Conservation (phyloP, 2,797 vertebrate species). For the Adelosebastes latens region DNA sequence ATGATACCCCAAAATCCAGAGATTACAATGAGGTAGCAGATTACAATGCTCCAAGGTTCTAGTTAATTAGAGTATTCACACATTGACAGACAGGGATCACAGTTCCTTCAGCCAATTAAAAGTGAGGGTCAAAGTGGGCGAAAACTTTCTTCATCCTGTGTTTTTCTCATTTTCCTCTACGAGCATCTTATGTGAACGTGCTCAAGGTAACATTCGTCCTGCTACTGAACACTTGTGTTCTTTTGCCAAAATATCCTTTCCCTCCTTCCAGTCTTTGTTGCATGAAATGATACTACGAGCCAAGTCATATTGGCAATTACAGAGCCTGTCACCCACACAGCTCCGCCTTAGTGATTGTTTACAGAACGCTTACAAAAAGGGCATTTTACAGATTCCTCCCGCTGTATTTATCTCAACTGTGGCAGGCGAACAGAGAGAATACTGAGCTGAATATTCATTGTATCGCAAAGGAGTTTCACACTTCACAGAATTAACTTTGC, state of each 20-base stretch:
- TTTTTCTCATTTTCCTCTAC: neutral
- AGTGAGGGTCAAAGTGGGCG: slow-evolving; percentile 42
- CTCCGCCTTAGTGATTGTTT: slow-evolving; percentile 44
- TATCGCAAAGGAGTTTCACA: slow-evolving; percentile 38
- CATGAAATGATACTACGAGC: slow-evolving; percentile 37
- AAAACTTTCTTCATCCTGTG: slow-evolving; percentile 34
- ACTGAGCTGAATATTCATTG: slow-evolving; percentile 48
- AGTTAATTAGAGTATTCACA: slow-evolving; percentile 76
- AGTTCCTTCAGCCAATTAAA: slow-evolving; percentile 67
- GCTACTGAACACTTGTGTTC: neutral
- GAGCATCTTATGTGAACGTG: neutral
- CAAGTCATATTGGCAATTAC: slow-evolving; percentile 63
- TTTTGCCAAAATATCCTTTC: slow-evolving; percentile 13
- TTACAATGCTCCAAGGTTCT: slow-evolving; percentile 76
- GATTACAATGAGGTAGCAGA: no score
- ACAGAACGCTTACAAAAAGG: slow-evolving; percentile 44
- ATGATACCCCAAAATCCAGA: slow-evolving; percentile 78
- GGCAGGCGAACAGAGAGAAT: slow-evolving; percentile 32
- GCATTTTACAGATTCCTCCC: slow-evolving; percentile 42
- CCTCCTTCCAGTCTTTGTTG: slow-evolving; percentile 13
- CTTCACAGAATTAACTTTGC: slow-evolving; percentile 60
- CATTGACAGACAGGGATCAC: slow-evolving; percentile 60
- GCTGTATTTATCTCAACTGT: slow-evolving; percentile 49
- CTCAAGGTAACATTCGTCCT: slow-evolving; percentile 1
- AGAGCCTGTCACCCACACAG: slow-evolving; percentile 34